Percentiles rank a stretch among this genome's conserved stretches.
Conservation (phyloP, 2,797 vertebrate species). For the Nyctibius grandis region DNA sequence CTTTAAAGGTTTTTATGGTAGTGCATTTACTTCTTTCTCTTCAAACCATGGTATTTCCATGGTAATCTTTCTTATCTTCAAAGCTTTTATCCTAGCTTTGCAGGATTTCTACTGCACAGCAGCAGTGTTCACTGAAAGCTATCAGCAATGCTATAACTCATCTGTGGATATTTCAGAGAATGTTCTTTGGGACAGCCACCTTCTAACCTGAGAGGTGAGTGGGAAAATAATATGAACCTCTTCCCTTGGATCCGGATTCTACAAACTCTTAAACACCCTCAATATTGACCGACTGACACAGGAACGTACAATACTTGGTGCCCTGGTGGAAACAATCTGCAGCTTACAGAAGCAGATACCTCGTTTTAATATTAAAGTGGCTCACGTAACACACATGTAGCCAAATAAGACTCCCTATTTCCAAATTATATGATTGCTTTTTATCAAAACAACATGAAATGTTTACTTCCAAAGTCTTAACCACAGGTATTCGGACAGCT, state of each 20-base stretch:
- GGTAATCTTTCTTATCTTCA: constrained; percentile 31
- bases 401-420: background rate
- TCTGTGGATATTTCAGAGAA: constrained; percentile 17
- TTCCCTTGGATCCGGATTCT: background rate
- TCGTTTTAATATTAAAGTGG: background rate
- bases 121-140: constrained; percentile 23
- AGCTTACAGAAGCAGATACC: background rate
- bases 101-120: constrained; percentile 33
- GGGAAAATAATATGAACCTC: background rate
- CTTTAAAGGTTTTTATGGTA: background rate
- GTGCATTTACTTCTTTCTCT: background rate
- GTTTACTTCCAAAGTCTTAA: background rate
- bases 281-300: rapidly evolving
- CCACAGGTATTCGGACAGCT: constrained; percentile 16
- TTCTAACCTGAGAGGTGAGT: background rate
- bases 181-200: constrained; percentile 16
- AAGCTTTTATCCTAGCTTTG: constrained; percentile 38
- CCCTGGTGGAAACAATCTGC: background rate
- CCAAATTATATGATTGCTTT: background rate
- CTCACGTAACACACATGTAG: background rate
- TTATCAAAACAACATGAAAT: background rate
- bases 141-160: constrained; percentile 26
- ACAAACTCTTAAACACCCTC: background rate
- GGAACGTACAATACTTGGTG: background rate
- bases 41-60: constrained; percentile 25